Percentiles rank a stretch among this genome's conserved stretches.
Evolutionary conservation across 2,113 vertebrate species (phyloP).

Genomic region (Pomatostomus ruficeps): DNA sequence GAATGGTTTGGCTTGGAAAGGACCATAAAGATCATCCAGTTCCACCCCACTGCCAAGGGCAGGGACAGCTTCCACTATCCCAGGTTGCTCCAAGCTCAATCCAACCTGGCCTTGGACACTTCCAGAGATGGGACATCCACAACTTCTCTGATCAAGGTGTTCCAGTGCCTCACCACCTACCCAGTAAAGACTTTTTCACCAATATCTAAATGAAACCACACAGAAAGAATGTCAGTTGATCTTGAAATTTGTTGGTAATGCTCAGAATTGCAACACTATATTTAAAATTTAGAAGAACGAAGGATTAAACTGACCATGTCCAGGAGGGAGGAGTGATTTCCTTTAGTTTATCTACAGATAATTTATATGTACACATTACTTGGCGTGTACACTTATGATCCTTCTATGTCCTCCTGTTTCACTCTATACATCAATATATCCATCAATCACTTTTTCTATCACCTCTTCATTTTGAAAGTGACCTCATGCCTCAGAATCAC

Average conservation of each 20-base stretch:
- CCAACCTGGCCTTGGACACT: too few species aligned
- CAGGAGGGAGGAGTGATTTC: neutral
- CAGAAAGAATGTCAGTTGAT: neutral
- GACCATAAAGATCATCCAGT: neutral
- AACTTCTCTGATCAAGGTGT: neutral
- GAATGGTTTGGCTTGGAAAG: neutral
- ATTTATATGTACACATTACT: neutral
- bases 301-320: neutral
- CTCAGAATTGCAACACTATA: neutral
- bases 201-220: neutral
- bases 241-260: neutral
- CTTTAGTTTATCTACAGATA: neutral
- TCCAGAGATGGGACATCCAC: neutral
- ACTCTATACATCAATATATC: neutral
- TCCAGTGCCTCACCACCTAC: neutral
- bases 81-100: neutral
- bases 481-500: neutral
- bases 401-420: neutral
- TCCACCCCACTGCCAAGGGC: too few species aligned
- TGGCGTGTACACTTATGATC: neutral
- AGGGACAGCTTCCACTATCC: accelerated
- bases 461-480: neutral
- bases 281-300: neutral
- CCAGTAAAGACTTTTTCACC: neutral
- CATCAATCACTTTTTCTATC: neutral